These are phyloP conservation scores for Exocentrus adspersus DNA, from an alignment of 2,888 invertebrate genomes.

Conservation along the genomic window DNA sequence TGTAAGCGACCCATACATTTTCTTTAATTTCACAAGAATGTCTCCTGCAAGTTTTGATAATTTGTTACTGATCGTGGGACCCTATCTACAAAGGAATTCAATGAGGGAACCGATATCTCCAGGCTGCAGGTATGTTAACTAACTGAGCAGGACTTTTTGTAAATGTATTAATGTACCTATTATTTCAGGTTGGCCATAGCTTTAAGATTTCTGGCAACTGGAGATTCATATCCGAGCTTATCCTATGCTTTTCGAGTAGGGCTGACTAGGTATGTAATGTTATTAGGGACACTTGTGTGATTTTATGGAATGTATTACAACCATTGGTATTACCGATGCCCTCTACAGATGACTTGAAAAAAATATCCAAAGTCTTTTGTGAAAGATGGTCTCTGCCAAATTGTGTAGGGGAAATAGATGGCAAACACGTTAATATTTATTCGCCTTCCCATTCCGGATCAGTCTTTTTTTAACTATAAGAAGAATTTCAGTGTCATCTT, in stretches of 20 bases:
- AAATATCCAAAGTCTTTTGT: slow-evolving; percentile 13
- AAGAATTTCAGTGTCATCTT: slow-evolving; percentile 14
- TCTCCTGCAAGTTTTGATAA: background rate
- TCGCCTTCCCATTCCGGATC: slow-evolving; percentile 1
- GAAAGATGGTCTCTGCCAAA: slow-evolving; percentile 11
- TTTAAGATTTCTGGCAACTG: background rate
- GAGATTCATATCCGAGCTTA: background rate
- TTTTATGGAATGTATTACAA: slow-evolving; percentile 12
- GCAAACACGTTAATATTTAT: slow-evolving; percentile 19
- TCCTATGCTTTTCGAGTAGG: slow-evolving; percentile 1
- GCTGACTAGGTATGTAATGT: slow-evolving; percentile 13
- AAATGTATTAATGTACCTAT: background rate
- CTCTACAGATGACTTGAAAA: background rate
- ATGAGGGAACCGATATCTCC: background rate
- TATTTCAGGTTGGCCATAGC: background rate
- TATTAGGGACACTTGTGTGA: slow-evolving; percentile 6
- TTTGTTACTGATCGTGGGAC: background rate
- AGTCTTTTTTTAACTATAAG: slow-evolving; percentile 15
- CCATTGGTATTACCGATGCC: background rate
- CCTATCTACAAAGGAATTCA: background rate
- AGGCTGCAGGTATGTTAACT: background rate
- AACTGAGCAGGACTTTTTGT: background rate
- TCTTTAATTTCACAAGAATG: background rate
- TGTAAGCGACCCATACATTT: background rate
- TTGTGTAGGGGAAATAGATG: slow-evolving; percentile 10